Evolutionary conservation across 1,140 invertebrate genomes (phyloP).

Genomic region (Drosophila sechellia): DNA sequence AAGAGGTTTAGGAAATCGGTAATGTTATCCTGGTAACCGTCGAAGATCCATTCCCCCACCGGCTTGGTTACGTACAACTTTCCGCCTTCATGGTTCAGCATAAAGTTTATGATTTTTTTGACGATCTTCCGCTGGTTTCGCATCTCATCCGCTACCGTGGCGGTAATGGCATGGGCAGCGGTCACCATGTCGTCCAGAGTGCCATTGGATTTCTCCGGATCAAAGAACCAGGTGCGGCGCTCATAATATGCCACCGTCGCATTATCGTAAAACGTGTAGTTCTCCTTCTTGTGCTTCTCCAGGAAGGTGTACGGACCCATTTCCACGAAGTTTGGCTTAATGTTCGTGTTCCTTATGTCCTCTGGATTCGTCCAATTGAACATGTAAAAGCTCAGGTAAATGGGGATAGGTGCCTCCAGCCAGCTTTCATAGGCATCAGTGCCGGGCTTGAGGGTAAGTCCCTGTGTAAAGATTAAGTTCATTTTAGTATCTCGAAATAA

Average conservation of each 20-base stretch:
- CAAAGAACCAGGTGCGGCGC: conserved; percentile 90
- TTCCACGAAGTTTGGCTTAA: conserved; percentile 89
- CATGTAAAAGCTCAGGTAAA: conserved; percentile 91
- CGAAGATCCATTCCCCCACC: conserved; percentile 89
- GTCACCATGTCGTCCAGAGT: conserved; percentile 89
- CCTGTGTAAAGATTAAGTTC: conserved; percentile 76
- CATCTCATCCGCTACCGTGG: conserved; percentile 87
- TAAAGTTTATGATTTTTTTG: conserved; percentile 85
- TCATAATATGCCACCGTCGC: conserved; percentile 93
- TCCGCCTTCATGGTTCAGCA: conserved; percentile 86
- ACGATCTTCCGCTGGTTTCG: conserved; percentile 84
- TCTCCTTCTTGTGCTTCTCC: conserved; percentile 87
- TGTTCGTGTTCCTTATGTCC: conserved; percentile 85
- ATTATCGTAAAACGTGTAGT: conserved; percentile 90
- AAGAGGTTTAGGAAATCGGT: conserved; percentile 86
- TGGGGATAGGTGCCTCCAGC: conserved; percentile 90
- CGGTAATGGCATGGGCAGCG: conserved; percentile 91
- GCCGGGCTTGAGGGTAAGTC: conserved; percentile 86
- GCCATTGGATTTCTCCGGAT: conserved; percentile 89
- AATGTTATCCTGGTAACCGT: conserved; percentile 90
- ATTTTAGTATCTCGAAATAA: no score
- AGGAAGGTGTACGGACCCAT: conserved; percentile 88
- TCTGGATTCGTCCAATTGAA: conserved; percentile 94
- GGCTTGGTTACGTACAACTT: conserved; percentile 87
- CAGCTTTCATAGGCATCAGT: conserved; percentile 89